Evolutionary conservation across 1,140 invertebrate genomes (phyloP).

Genomic region (Drosophila melanica): DNA sequence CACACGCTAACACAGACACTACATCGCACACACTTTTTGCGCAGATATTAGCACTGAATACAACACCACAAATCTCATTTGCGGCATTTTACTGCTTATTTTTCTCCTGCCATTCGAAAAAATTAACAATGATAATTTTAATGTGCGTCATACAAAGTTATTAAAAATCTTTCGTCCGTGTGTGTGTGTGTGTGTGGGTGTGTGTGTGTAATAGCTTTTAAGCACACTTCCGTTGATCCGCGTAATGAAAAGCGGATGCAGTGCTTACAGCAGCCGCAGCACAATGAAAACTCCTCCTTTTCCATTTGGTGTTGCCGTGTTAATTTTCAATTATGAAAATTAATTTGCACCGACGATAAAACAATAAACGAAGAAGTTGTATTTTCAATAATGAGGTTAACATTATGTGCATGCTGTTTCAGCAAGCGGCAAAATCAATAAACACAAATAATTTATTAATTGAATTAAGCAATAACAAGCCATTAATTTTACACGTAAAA

Average conservation of each 20-base stretch:
- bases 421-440: background rate
- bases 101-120: conserved; percentile 31
- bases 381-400: conserved; percentile 37
- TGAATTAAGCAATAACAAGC: conserved; percentile 20
- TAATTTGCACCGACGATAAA: conserved; percentile 46
- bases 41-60: conserved; percentile 51
- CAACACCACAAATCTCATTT: conserved; percentile 66
- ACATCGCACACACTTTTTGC: background rate
- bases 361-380: conserved; percentile 18
- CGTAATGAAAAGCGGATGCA: conserved; percentile 61
- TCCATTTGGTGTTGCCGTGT: conserved; percentile 19
- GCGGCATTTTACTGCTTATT: conserved; percentile 63
- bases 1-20: conserved; percentile 13
- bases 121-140: conserved; percentile 76
- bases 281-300: conserved; percentile 9
- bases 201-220: conserved; percentile 33
- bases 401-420: conserved; percentile 12
- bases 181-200: conserved; percentile 7
- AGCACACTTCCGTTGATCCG: conserved; percentile 54
- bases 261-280: conserved; percentile 7
- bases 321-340: conserved; percentile 56
- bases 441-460: conserved; percentile 20
- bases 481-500: conserved; percentile 29
- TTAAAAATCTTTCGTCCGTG: conserved; percentile 53
- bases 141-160: conserved; percentile 61